Base-by-base conservation (phyloP, 2,888 invertebrate genomes). In the Ametastegia equiseti region DNA sequence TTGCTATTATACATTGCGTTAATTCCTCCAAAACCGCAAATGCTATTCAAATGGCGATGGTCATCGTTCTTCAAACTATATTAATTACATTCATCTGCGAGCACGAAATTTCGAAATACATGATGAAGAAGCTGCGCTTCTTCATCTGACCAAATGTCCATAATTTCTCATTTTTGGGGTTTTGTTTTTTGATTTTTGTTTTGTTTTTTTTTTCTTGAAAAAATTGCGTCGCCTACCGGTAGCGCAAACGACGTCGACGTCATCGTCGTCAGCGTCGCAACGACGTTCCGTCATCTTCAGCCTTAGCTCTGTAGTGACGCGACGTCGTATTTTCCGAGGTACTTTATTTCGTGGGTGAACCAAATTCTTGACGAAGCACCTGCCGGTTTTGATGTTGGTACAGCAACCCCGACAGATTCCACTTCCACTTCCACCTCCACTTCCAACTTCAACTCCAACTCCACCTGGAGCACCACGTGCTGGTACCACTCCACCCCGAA, bases 251-350 rank as follows among this genome's bases (percentile, higher is more conserved):
- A 88, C 86, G 73, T 88, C 87, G 54, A 83, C 81, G 50, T 88
- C 81, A 7, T 78, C 85, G 6, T n/a, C 86, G 73, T 88, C 87
- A 50, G 83, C 81, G 50, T 88, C 81, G 9, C 77, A 84, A 5
- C 83, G 84, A 39, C 84, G 84, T 71, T 89, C 88, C 45, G 88
- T 88, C 90, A 91, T 91, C 77, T 81, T 88, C 60, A 90, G 83
- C 3, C 85, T 84, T 45, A 90, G 82, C 65, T 90, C 87, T 6
- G 89, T 89, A 33, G n/a, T n/a, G n/a, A 88, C 84, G 27, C 87
- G 86, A 45, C 83, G 86, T 80, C 85, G 83, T 79, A 45, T 71
- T 75, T 80, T 84, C 60, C 60, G 78, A n/a, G n/a, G n/a, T n/a
- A n/a, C n/a, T n/a, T n/a, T n/a, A n/a, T n/a, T n/a, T 65, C 84